These are phyloP conservation scores for Syngnathus floridae DNA, from an alignment of 2,113 vertebrate species.

Conservation along the genomic window DNA sequence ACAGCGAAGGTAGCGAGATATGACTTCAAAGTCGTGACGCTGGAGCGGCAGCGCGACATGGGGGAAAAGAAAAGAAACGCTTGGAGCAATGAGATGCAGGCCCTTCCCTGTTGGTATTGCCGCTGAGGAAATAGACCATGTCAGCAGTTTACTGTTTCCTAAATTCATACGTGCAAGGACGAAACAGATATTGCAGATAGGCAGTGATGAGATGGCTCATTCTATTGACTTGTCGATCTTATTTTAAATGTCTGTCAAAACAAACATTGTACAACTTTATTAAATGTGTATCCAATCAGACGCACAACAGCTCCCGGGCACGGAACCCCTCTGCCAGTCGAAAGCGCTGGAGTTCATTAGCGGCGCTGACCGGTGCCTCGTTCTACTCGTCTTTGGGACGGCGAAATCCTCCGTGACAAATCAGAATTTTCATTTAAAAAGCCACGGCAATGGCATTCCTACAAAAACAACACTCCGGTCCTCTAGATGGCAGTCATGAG, in stretches of 20 bases:
- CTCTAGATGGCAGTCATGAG: neutral
- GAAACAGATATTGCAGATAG: neutral
- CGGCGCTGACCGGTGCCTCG: slow-evolving; percentile 39
- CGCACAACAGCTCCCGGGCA: slow-evolving; percentile 39
- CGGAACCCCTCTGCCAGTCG: slow-evolving; percentile 58
- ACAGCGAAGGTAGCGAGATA: slow-evolving; percentile 37
- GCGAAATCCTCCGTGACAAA: neutral
- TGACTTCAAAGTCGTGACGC: slow-evolving; percentile 60
- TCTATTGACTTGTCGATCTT: too few relatives aligned
- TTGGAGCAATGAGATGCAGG: slow-evolving; percentile 43
- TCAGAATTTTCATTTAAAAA: neutral
- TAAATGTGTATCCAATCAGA: slow-evolving; percentile 61
- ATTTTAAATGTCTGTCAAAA: neutral
- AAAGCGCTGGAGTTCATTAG: slow-evolving; percentile 58
- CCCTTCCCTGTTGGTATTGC: slow-evolving; percentile 51
- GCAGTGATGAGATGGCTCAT: neutral
- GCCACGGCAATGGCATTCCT: neutral
- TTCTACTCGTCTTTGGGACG: neutral
- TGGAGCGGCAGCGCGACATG: slow-evolving; percentile 45
- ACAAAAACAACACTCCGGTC: neutral
- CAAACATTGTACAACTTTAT: slow-evolving; percentile 41
- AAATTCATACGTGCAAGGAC: slow-evolving; percentile 1
- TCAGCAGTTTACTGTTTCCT: slow-evolving; percentile 6
- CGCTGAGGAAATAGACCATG: slow-evolving; percentile 19
- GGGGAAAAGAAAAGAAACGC: slow-evolving; percentile 38